These are phyloP conservation scores for Gymnopithys bicolor DNA, from an alignment of 2,797 vertebrate genomes.

Conservation along the genomic window DNA sequence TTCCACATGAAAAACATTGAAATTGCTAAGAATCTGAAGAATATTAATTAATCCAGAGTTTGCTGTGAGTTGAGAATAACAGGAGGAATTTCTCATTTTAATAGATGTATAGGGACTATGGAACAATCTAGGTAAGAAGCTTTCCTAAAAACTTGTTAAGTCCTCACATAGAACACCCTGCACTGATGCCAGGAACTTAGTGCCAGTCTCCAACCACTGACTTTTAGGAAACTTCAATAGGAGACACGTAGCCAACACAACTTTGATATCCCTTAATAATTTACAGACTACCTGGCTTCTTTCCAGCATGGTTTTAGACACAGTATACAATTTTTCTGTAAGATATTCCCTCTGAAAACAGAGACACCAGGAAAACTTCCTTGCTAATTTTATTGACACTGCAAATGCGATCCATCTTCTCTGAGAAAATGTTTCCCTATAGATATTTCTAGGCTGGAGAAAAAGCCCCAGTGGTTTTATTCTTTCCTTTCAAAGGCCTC, in stretches of 20 bases:
- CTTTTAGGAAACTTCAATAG: neutral
- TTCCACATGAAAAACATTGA: neutral
- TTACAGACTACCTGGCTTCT: neutral
- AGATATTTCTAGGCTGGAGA: neutral
- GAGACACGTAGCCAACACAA: neutral
- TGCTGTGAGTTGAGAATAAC: neutral
- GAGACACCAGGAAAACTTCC: conserved; percentile 8
- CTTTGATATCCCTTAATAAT: neutral
- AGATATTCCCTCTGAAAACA: neutral
- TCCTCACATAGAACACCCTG: neutral
- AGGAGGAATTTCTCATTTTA: neutral
- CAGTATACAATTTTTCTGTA: neutral
- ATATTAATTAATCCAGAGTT: neutral
- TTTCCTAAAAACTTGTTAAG: neutral
- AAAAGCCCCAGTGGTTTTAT: neutral
- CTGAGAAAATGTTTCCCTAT: conserved; percentile 1
- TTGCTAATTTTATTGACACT: conserved; percentile 31
- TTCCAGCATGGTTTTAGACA: conserved; percentile 3
- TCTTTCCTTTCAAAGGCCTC: neutral
- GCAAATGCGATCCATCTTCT: neutral
- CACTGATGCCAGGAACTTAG: neutral
- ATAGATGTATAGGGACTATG: neutral
- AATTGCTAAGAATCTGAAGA: neutral
- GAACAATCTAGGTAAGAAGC: neutral
- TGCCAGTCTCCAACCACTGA: neutral